phyloP scores from a whole-genome alignment of 2,888 invertebrate species.

The Antheraea assamensis region DNA sequence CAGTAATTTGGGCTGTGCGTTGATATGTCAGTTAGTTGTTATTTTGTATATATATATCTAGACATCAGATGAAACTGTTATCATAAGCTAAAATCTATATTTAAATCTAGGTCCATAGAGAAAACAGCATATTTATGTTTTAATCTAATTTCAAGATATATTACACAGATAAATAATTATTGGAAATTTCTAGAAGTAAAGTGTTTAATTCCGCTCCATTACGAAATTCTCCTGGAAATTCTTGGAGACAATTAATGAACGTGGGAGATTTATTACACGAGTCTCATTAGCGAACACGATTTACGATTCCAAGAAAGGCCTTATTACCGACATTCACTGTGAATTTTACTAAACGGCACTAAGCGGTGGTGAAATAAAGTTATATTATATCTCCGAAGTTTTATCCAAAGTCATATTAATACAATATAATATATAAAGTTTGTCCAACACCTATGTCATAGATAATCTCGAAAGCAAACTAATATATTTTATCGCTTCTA shows the following conservation, averaged over 20 bases:
- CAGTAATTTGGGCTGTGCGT: too few species aligned
- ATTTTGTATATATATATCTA: too few species aligned
- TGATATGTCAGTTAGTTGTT: too few species aligned
- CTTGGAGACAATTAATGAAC: constrained; percentile 30
- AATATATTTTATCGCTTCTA: not conserved
- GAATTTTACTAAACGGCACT: not conserved
- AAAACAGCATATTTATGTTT: too few species aligned
- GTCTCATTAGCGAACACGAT: constrained; percentile 24
- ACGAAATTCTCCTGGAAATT: constrained; percentile 28
- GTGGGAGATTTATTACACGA: constrained; percentile 28
- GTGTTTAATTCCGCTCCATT: constrained; percentile 29
- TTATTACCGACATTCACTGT: not conserved
- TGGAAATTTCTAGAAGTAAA: not conserved
- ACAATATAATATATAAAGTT: not conserved
- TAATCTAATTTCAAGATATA: too few species aligned
- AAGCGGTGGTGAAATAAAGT: not conserved
- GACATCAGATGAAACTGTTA: too few species aligned
- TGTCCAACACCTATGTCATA: not conserved
- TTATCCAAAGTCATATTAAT: not conserved
- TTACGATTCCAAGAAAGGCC: constrained; percentile 19
- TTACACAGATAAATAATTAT: not conserved
- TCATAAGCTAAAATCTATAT: too few species aligned
- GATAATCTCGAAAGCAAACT: not conserved
- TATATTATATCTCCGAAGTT: not conserved
- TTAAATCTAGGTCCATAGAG: too few species aligned